A percentile compares a stretch with the other conserved stretches of the same genome.
Conservation (phyloP, 2,888 invertebrate genomes). For the Hypomecis atomaria region DNA sequence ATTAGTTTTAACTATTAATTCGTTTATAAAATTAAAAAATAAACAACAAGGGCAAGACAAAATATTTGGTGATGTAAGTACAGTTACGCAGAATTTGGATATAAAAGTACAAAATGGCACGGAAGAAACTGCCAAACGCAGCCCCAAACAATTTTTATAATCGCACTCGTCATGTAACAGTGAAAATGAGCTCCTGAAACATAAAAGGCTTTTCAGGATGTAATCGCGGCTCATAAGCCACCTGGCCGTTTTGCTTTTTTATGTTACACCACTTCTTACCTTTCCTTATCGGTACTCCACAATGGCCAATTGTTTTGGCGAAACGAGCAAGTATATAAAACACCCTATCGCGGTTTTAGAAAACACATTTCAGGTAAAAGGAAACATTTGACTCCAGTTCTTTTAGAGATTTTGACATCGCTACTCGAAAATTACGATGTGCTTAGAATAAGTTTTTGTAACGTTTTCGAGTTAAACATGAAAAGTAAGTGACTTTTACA, state of each 20-base stretch:
- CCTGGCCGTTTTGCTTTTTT: conserved; percentile 28
- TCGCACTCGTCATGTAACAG: conserved; percentile 3
- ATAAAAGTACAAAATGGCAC: background rate
- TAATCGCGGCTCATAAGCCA: conserved; percentile 16
- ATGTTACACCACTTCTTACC: conserved; percentile 31
- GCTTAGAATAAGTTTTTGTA: conserved; percentile 11
- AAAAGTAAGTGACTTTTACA: conserved; percentile 45
- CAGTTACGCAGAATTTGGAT: too few species aligned
- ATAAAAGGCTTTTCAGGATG: conserved; percentile 12
- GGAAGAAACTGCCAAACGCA: background rate
- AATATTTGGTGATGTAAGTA: too few species aligned
- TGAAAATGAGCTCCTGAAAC: conserved; percentile 12
- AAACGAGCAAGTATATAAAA: conserved; percentile 70
- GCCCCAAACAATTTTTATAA: background rate
- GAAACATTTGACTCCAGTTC: conserved; percentile 49
- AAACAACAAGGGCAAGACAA: too few species aligned
- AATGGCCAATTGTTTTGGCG: conserved; percentile 72
- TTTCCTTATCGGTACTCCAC: conserved; percentile 67
- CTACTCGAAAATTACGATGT: conserved; percentile 19
- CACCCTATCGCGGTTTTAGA: conserved; percentile 51
- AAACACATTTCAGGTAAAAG: conserved; percentile 51
- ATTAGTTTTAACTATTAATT: too few species aligned
- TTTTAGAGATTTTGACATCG: conserved; percentile 37
- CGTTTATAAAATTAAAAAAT: too few species aligned
- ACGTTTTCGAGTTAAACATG: conserved; percentile 35